A percentile compares a stretch with the other conserved stretches of the same genome.
phyloP scores from a whole-genome alignment of 2,797 vertebrate species.

The Coregonus suidteri region DNA sequence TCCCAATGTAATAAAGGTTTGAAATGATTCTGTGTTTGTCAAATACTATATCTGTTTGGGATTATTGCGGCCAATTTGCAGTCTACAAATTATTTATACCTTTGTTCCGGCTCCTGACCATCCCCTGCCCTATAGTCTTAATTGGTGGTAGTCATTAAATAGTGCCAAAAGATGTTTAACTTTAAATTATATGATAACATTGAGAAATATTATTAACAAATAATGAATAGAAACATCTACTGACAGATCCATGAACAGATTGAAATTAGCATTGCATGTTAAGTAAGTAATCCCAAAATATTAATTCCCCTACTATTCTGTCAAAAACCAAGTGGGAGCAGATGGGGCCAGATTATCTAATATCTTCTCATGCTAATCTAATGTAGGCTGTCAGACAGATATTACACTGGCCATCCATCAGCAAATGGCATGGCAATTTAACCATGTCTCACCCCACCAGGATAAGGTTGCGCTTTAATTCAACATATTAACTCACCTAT shows the following conservation, averaged over 20 bases:
- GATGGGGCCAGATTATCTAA: conserved; percentile 7
- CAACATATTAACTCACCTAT: too few relatives aligned
- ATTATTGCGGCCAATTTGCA: too few relatives aligned
- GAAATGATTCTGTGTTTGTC: too few relatives aligned
- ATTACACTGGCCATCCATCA: background rate
- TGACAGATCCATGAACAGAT: background rate
- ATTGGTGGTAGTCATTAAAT: too few relatives aligned
- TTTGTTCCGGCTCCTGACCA: too few relatives aligned
- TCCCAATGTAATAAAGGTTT: too few relatives aligned
- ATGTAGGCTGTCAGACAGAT: background rate
- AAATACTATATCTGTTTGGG: too few relatives aligned
- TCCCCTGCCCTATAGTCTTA: too few relatives aligned
- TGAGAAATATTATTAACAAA: background rate
- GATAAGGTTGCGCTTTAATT: too few relatives aligned
- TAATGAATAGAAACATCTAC: background rate
- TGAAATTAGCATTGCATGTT: background rate
- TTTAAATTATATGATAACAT: background rate
- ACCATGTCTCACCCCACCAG: too few relatives aligned
- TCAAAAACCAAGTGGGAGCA: conserved; percentile 15
- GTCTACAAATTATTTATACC: too few relatives aligned
- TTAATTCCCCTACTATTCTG: conserved; percentile 5
- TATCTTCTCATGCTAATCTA: background rate
- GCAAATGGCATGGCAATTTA: background rate
- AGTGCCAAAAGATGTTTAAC: too few relatives aligned
- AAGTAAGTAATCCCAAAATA: conserved; percentile 10